These are phyloP conservation scores for Babyrousa celebensis DNA, from an alignment of 2,797 vertebrate species.

Conservation along the genomic window DNA sequence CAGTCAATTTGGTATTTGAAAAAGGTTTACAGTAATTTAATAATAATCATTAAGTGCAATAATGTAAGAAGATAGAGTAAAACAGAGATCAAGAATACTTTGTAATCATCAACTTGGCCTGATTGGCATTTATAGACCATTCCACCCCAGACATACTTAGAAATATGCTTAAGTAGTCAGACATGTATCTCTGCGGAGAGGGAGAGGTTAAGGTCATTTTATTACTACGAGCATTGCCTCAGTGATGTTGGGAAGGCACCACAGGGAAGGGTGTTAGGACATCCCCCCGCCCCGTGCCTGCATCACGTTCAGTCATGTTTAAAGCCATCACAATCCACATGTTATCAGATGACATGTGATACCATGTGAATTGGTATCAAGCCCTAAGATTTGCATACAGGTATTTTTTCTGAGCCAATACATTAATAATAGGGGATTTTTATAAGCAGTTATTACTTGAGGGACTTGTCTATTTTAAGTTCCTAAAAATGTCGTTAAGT, in stretches of 20 bases:
- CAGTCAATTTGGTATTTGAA: not conserved
- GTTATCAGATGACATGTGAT: not conserved
- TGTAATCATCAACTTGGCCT: not conserved
- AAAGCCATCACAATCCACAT: not conserved
- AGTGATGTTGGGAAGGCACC: not conserved
- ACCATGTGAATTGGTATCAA: not conserved
- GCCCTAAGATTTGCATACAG: not conserved
- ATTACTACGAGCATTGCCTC: not conserved
- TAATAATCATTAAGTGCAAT: not conserved
- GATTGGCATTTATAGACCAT: not conserved
- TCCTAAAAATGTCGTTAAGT: not conserved
- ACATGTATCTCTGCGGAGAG: accelerated
- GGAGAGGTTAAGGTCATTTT: no score
- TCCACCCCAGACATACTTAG: not conserved
- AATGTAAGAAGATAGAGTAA: not conserved
- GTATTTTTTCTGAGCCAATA: not conserved
- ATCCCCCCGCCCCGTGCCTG: accelerated
- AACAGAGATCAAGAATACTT: not conserved
- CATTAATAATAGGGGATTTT: not conserved
- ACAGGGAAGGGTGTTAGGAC: accelerated
- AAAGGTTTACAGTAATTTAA: conserved; percentile 1
- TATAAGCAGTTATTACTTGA: not conserved
- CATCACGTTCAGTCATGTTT: not conserved
- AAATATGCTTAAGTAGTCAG: not conserved
- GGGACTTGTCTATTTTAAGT: not conserved